A percentile compares a stretch with the other conserved stretches of the same genome.
These are phyloP conservation scores for Acleris laterana DNA, from an alignment of 2,888 invertebrate genomes.

Conservation along the genomic window DNA sequence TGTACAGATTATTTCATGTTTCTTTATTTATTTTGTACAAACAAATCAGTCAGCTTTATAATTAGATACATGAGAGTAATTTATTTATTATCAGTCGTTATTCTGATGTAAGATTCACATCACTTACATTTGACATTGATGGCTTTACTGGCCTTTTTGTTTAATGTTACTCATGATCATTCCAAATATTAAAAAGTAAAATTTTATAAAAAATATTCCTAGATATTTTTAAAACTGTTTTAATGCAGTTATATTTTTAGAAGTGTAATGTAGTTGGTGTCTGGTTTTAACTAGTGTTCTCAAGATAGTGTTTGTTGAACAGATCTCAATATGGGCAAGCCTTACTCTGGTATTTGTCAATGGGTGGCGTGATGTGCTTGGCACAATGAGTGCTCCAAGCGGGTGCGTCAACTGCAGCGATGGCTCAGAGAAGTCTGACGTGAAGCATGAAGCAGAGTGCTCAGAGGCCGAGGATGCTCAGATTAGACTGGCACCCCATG, in stretches of 20 bases:
- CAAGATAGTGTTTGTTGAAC: slow-evolving; percentile 9
- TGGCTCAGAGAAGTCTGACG: slow-evolving; percentile 73
- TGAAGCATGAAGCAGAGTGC: slow-evolving; percentile 72
- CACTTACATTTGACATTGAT: slow-evolving; percentile 37
- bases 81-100: slow-evolving; percentile 32
- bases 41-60: slow-evolving; percentile 35
- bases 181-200: background rate
- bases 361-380: slow-evolving; percentile 50
- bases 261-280: no score
- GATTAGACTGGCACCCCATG: slow-evolving; percentile 77
- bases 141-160: slow-evolving; percentile 7
- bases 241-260: no score
- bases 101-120: slow-evolving; percentile 33
- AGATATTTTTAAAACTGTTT: no score
- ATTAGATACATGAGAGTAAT: slow-evolving; percentile 34
- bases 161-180: background rate
- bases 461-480: slow-evolving; percentile 79
- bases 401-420: slow-evolving; percentile 78
- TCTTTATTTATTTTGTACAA: slow-evolving; percentile 26
- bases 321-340: slow-evolving; percentile 25
- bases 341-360: slow-evolving; percentile 43
- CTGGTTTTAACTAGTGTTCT: background rate
- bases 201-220: background rate
- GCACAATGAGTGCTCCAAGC: slow-evolving; percentile 73
- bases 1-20: background rate